Evolutionary conservation across 2,797 vertebrate genomes (phyloP).

Genomic region (Ptychadena robeensis): DNA sequence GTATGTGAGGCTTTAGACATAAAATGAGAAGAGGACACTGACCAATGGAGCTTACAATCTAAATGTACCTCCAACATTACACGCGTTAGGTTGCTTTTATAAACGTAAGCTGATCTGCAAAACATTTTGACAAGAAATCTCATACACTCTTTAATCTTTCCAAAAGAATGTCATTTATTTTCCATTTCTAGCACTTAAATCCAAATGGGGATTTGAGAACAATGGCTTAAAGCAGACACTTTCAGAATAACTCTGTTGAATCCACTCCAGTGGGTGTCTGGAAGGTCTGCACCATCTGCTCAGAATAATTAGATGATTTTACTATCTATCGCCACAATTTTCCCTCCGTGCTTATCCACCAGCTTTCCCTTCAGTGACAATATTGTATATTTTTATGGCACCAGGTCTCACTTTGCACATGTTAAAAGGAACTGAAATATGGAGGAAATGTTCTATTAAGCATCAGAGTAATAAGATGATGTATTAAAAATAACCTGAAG

Average conservation of each 20-base stretch:
- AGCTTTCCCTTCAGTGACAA: conserved; percentile 24
- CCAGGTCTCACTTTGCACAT: not conserved
- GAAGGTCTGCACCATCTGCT: conserved; percentile 21
- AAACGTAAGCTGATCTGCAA: not conserved
- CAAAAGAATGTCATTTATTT: conserved; percentile 6
- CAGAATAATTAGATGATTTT: conserved; percentile 18
- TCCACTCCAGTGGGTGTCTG: conserved; percentile 20
- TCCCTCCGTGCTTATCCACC: not conserved
- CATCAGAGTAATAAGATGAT: not conserved
- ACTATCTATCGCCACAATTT: conserved; percentile 11
- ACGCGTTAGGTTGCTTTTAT: not conserved
- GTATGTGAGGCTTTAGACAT: no score
- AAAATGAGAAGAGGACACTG: no score
- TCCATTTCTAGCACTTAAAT: conserved; percentile 9
- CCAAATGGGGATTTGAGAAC: not conserved
- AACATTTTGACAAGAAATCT: not conserved
- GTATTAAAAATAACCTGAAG: not conserved
- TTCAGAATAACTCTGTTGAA: conserved; percentile 12
- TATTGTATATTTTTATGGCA: not conserved
- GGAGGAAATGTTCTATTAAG: not conserved
- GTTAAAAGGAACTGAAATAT: not conserved
- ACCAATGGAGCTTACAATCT: no score
- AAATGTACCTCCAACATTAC: not conserved
- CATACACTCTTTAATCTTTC: not conserved
- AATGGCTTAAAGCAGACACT: conserved; percentile 21